Evolutionary conservation across 1,140 invertebrate genomes (phyloP).

Genomic region (Tetramorium parvispinum): DNA sequence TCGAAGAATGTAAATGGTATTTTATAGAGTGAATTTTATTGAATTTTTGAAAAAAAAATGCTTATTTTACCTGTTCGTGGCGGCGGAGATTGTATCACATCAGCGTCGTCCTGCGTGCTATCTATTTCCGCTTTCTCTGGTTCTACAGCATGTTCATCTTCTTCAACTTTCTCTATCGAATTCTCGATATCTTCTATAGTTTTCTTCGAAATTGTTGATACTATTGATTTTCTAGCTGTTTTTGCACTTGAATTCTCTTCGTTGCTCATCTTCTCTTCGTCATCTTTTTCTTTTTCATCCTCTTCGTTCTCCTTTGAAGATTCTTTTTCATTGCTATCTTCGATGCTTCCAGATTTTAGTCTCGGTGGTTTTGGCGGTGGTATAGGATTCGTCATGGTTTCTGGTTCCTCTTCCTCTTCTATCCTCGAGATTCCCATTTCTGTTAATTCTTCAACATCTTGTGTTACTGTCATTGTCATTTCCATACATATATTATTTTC

Average conservation of each 20-base stretch:
- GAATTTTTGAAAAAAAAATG: not conserved
- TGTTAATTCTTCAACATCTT: conserved; percentile 3
- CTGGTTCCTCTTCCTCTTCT: conserved; percentile 1
- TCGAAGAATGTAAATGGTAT: not conserved
- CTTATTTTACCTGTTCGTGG: conserved; percentile 66
- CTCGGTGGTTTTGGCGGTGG: conserved; percentile 77
- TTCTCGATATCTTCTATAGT: conserved; percentile 47
- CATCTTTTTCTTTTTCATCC: conserved; percentile 18
- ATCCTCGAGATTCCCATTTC: not conserved
- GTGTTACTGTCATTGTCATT: not conserved
- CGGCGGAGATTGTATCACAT: conserved; percentile 76
- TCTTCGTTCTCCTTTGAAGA: conserved; percentile 31
- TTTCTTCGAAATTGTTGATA: not conserved
- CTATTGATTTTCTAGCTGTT: conserved; percentile 2
- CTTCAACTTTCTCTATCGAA: conserved; percentile 62
- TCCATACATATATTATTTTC: not conserved
- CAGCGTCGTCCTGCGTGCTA: conserved; percentile 69
- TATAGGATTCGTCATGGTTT: conserved; percentile 24
- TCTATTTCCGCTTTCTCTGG: conserved; percentile 56
- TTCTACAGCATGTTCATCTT: not conserved
- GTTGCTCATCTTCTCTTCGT: conserved; percentile 66
- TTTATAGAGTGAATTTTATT: not conserved
- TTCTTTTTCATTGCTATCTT: conserved; percentile 3
- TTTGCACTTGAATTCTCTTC: conserved; percentile 50
- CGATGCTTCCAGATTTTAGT: conserved; percentile 69